Evolutionary conservation across 2,797 vertebrate genomes (phyloP).

Genomic region (Rhodeus uyekii): DNA sequence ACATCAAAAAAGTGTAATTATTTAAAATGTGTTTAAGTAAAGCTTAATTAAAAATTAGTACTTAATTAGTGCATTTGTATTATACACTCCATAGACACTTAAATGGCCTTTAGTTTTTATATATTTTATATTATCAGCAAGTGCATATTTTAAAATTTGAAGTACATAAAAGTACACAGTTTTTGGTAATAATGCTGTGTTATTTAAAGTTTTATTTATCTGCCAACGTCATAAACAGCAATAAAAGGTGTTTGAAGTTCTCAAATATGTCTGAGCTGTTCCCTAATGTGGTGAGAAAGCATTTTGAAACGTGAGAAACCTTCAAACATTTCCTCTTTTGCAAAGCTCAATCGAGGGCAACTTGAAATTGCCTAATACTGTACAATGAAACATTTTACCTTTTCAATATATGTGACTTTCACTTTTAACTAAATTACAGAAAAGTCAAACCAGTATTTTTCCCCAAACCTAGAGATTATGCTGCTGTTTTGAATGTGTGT

Average conservation of each 20-base stretch:
- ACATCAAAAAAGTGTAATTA: no score
- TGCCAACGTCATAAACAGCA: background rate
- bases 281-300: background rate
- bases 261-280: background rate
- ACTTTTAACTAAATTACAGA: background rate
- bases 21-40: no score
- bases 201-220: background rate
- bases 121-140: no score
- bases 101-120: no score
- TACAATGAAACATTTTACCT: background rate
- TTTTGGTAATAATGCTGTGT: no score
- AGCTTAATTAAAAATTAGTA: no score
- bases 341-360: conserved; percentile 3
- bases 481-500: background rate
- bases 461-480: background rate
- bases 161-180: no score
- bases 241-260: background rate
- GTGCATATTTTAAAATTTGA: no score
- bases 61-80: no score
- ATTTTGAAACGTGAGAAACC: background rate
- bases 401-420: background rate
- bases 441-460: background rate
- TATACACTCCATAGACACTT: no score
- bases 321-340: conserved; percentile 2
- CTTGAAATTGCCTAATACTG: background rate